Evolutionary conservation across 1,140 invertebrate species (phyloP).

Genomic region (Drosophila ironensis): DNA sequence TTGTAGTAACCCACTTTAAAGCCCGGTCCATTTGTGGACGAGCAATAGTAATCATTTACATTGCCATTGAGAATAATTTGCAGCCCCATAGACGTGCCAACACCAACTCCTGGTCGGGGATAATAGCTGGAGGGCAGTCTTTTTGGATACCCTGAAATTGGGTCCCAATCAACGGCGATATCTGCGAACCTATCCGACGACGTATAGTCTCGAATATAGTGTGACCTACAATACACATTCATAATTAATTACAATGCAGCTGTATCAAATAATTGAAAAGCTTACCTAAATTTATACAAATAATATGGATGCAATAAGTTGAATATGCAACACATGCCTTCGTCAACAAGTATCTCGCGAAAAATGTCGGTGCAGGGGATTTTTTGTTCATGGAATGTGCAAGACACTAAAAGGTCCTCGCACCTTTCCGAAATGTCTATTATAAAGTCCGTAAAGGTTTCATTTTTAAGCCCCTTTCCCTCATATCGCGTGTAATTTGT

Average conservation of each 20-base stretch:
- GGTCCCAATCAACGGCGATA: constrained; percentile 86
- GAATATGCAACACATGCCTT: constrained; percentile 91
- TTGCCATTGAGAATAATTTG: constrained; percentile 87
- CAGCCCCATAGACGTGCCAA: constrained; percentile 87
- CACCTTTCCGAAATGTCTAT: constrained; percentile 50
- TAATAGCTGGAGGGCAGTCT: constrained; percentile 54
- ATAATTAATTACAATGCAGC: not conserved
- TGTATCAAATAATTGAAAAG: not conserved
- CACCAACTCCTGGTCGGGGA: constrained; percentile 82
- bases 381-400: constrained; percentile 33
- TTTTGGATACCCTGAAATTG: constrained; percentile 58
- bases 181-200: constrained; percentile 50
- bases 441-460: constrained; percentile 59
- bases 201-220: constrained; percentile 55
- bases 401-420: constrained; percentile 57
- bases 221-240: constrained; percentile 17
- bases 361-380: constrained; percentile 88
- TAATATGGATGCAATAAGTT: constrained; percentile 87
- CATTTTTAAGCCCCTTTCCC: constrained; percentile 19
- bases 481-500: constrained; percentile 39
- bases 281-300: constrained; percentile 83
- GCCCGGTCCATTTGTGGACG: constrained; percentile 89
- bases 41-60: constrained; percentile 88
- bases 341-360: constrained; percentile 90
- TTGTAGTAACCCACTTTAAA: constrained; percentile 84